Conservation (phyloP, 2,888 invertebrate species). For the Phortica magna region DNA sequence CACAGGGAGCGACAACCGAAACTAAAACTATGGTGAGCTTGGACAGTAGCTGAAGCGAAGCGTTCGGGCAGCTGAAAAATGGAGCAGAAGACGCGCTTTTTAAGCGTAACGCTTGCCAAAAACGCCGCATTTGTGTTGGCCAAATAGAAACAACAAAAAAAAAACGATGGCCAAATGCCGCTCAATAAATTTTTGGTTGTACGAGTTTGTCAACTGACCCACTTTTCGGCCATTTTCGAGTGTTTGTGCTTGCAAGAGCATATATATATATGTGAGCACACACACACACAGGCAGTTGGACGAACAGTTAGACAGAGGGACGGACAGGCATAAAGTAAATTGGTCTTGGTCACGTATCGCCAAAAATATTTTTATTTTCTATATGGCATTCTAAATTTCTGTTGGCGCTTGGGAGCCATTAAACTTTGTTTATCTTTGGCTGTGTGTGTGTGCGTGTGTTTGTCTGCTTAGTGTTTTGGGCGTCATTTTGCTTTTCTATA, state of each 20-base stretch:
- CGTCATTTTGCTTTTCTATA: background rate
- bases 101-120: background rate
- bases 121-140: background rate
- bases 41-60: background rate
- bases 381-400: background rate
- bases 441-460: background rate
- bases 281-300: constrained; percentile 43
- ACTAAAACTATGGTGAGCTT: background rate
- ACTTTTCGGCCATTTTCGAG: constrained; percentile 55
- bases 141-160: background rate
- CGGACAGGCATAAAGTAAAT: constrained; percentile 30
- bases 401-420: constrained; percentile 16
- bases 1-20: background rate
- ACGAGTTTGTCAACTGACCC: constrained; percentile 65
- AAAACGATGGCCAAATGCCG: constrained; percentile 51
- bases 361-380: constrained; percentile 12
- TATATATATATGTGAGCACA: background rate
- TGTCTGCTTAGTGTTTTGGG: background rate
- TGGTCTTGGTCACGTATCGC: constrained; percentile 37
- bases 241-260: constrained; percentile 14
- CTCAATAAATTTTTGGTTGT: constrained; percentile 58
- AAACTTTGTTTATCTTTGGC: constrained; percentile 11
- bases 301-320: constrained; percentile 36
- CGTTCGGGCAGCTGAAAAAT: background rate
- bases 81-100: constrained; percentile 6